Evolutionary conservation across 2,888 invertebrate species (phyloP).

Genomic region (Coelopa pilipes): DNA sequence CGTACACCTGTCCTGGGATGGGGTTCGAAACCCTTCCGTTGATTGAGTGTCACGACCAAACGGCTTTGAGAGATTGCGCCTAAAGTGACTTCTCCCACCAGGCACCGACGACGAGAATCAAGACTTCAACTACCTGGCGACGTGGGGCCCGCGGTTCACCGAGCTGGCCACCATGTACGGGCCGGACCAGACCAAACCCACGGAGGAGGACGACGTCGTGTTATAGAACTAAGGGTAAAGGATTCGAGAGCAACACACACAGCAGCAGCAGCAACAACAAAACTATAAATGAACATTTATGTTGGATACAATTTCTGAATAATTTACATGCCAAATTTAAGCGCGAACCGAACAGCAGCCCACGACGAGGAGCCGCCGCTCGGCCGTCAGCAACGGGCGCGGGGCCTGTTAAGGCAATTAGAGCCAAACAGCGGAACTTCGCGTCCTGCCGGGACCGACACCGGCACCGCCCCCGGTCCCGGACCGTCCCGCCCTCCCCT

Average conservation of each 20-base stretch:
- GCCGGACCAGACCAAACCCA: constrained; percentile 53
- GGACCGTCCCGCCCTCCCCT: too few relatives aligned
- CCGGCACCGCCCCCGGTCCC: too few relatives aligned
- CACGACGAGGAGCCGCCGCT: constrained; percentile 13
- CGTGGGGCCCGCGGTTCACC: constrained; percentile 97
- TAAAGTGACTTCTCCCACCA: constrained; percentile 56
- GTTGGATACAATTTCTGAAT: constrained; percentile 32
- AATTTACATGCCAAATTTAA: constrained; percentile 32
- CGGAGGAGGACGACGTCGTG: constrained; percentile 42
- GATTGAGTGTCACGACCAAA: neutral
- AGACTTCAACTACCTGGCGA: constrained; percentile 95
- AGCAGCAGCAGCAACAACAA: constrained; percentile 6
- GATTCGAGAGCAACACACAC: constrained; percentile 15
- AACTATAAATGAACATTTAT: constrained; percentile 29
- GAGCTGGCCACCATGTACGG: constrained; percentile 96
- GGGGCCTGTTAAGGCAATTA: constrained; percentile 32
- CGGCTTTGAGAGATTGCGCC: neutral
- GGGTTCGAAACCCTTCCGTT: neutral
- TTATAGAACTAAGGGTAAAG: constrained; percentile 46
- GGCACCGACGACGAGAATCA: constrained; percentile 95
- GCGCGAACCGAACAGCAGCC: constrained; percentile 11
- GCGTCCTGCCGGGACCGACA: constrained; percentile 4
- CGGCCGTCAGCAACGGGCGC: constrained; percentile 16
- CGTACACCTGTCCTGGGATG: neutral
- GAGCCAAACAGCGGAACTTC: constrained; percentile 29